These are phyloP conservation scores for Caenorhabditis parvicauda DNA, from an alignment of 2,888 invertebrate genomes.

Conservation along the genomic window DNA sequence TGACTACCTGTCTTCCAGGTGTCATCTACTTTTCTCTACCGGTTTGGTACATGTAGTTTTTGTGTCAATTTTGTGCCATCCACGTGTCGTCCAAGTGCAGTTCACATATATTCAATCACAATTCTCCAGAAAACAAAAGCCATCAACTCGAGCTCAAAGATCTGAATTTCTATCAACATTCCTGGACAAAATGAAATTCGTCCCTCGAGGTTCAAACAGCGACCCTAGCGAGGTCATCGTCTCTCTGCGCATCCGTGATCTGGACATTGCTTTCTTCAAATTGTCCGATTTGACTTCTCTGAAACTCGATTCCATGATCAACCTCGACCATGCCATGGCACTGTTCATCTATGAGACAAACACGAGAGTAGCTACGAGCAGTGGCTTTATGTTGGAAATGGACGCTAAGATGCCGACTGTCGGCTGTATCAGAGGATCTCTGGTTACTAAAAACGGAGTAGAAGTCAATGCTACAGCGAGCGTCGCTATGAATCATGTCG, in stretches of 20 bases:
- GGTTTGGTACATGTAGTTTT: too few relatives aligned
- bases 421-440: conserved; percentile 30
- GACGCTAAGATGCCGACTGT: conserved; percentile 43
- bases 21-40: too few relatives aligned
- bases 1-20: too few relatives aligned
- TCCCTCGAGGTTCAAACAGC: conserved; percentile 24
- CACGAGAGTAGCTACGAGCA: conserved; percentile 33
- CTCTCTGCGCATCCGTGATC: conserved; percentile 43
- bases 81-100: too few relatives aligned
- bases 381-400: conserved; percentile 45
- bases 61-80: too few relatives aligned
- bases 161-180: conserved; percentile 29
- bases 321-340: conserved; percentile 25
- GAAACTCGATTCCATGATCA: conserved; percentile 31
- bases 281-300: conserved; percentile 63
- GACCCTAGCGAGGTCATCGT: conserved; percentile 35
- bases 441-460: too few relatives aligned
- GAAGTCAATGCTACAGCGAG: conserved; percentile 30
- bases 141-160: too few relatives aligned
- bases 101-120: too few relatives aligned
- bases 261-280: conserved; percentile 56
- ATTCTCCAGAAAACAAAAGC: too few relatives aligned
- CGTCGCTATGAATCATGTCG: conserved; percentile 41
- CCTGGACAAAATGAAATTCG: conserved; percentile 30
- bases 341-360: conserved; percentile 38